phyloP scores from a whole-genome alignment of 2,113 vertebrate genomes.

The Petroica traversi region DNA sequence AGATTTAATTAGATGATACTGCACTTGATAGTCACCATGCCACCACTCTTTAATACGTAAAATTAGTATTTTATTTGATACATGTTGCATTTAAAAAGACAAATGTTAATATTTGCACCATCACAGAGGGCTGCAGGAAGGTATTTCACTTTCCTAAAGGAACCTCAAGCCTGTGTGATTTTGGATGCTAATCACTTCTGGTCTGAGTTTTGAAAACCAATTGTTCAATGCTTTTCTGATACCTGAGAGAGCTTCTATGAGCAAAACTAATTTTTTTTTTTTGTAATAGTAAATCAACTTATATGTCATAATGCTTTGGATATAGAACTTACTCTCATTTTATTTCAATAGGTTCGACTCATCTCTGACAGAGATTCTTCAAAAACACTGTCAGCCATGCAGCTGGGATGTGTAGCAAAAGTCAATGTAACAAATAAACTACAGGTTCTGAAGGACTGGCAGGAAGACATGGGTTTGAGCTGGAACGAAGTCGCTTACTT shows the following conservation, averaged over 20 bases:
- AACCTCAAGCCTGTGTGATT: background rate
- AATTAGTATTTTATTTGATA: background rate
- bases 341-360: constrained; percentile 78
- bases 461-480: constrained; percentile 70
- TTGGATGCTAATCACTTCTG: background rate
- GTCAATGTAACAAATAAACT: constrained; percentile 70
- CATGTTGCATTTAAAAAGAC: background rate
- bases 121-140: background rate
- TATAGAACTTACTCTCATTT: background rate
- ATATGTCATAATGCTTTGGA: background rate
- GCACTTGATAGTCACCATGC: background rate
- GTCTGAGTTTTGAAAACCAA: background rate
- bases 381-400: constrained; percentile 70
- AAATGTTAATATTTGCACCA: background rate
- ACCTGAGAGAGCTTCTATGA: background rate
- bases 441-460: constrained; percentile 60
- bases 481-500: constrained; percentile 91
- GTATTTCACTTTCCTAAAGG: background rate
- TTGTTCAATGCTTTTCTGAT: background rate
- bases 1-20: background rate
- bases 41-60: background rate
- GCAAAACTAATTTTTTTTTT: background rate
- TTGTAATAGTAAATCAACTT: background rate
- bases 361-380: constrained; percentile 77
- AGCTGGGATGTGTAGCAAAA: constrained; percentile 72